Conservation (phyloP, 2,113 vertebrate species). For the Nothoprocta pentlandii region DNA sequence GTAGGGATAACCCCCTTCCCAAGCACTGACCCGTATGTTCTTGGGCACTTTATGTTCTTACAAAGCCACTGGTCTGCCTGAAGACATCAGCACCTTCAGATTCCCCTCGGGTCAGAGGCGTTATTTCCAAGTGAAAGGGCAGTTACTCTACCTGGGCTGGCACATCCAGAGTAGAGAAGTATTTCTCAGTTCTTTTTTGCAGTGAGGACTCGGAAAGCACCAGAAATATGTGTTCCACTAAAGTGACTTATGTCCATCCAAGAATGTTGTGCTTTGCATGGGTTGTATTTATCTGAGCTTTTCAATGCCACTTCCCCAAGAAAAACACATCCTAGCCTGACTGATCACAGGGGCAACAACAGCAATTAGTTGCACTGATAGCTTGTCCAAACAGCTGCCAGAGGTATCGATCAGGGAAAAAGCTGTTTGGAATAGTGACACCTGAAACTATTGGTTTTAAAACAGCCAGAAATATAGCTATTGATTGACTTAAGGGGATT, state of each 20-base stretch:
- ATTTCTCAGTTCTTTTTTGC: not conserved
- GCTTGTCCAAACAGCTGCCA: conserved; percentile 57
- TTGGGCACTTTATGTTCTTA: not conserved
- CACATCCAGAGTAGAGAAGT: not conserved
- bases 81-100: not conserved
- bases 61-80: not conserved
- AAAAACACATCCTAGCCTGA: conserved; percentile 14
- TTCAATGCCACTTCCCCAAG: not conserved
- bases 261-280: not conserved
- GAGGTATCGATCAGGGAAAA: conserved; percentile 63
- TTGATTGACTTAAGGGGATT: conserved; percentile 54
- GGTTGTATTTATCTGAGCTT: not conserved
- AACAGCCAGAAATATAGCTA: conserved; percentile 52
- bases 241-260: not conserved
- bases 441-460: conserved; percentile 66
- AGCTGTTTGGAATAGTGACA: conserved; percentile 48
- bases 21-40: not conserved
- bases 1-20: not conserved
- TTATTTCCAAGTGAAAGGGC: not conserved
- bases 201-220: not conserved
- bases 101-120: not conserved
- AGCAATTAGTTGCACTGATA: conserved; percentile 65
- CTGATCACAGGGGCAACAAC: conserved; percentile 1
- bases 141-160: not conserved
- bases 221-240: not conserved